These are phyloP conservation scores for Drosophila rhopaloa DNA, from an alignment of 1,140 invertebrate genomes.

Conservation along the genomic window DNA sequence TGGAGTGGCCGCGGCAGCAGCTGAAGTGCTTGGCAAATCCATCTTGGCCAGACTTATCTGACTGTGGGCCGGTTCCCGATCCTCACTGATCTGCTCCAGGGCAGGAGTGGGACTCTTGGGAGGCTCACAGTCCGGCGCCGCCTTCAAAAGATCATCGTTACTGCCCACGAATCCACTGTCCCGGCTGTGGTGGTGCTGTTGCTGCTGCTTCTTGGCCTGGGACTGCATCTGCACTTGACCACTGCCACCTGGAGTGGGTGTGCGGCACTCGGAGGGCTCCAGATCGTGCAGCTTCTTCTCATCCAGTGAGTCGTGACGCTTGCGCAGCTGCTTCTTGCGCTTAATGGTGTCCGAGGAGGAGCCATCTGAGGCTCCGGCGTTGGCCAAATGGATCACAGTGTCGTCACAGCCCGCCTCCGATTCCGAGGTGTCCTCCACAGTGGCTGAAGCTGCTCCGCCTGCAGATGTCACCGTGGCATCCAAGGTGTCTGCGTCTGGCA, in stretches of 20 bases:
- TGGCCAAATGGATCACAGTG: slow-evolving; percentile 86
- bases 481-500: slow-evolving; percentile 83
- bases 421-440: slow-evolving; percentile 89
- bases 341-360: slow-evolving; percentile 92
- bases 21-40: slow-evolving; percentile 62
- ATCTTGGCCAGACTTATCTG: slow-evolving; percentile 66
- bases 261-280: slow-evolving; percentile 85
- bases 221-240: slow-evolving; percentile 49
- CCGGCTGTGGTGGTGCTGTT: slow-evolving; percentile 89
- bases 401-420: slow-evolving; percentile 91
- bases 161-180: slow-evolving; percentile 95
- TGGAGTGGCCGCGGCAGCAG: neutral
- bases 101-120: slow-evolving; percentile 70
- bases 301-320: slow-evolving; percentile 86
- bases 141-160: slow-evolving; percentile 92
- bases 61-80: slow-evolving; percentile 70
- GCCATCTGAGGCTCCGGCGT: slow-evolving; percentile 87
- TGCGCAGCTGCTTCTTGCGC: slow-evolving; percentile 90
- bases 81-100: slow-evolving; percentile 74
- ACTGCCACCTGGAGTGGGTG: slow-evolving; percentile 84
- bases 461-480: slow-evolving; percentile 85
- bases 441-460: slow-evolving; percentile 68
- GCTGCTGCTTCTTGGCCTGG: slow-evolving; percentile 79
- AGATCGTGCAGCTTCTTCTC: slow-evolving; percentile 85
- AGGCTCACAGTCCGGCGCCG: slow-evolving; percentile 85